Evolutionary conservation across 1,140 invertebrate genomes (phyloP).

Genomic region (Cydia pomonella): DNA sequence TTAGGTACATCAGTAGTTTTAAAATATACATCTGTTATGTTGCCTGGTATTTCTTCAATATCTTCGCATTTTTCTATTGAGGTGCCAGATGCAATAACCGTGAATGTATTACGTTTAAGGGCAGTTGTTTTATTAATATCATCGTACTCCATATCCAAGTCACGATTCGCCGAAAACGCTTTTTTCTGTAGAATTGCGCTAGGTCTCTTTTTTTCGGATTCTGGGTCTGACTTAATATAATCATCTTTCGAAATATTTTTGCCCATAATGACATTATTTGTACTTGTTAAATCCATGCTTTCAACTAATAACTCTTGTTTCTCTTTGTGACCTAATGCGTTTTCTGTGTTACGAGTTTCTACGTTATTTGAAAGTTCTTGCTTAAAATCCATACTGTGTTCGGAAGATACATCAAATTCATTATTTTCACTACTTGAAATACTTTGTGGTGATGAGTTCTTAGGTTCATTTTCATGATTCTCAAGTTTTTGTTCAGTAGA

Average conservation of each 20-base stretch:
- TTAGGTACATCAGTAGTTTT: neutral
- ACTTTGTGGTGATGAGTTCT: neutral
- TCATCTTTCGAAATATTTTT: neutral
- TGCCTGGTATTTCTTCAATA: neutral
- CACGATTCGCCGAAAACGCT: neutral
- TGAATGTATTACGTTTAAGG: constrained; percentile 10
- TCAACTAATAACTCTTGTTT: neutral
- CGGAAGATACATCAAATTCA: constrained; percentile 19
- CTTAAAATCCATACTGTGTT: neutral
- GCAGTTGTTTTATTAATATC: constrained; percentile 1
- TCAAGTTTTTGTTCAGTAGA: neutral
- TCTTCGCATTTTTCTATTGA: constrained; percentile 16
- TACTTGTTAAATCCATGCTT: neutral
- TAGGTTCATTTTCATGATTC: neutral
- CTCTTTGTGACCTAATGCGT: neutral
- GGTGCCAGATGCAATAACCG: neutral
- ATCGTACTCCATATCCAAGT: neutral
- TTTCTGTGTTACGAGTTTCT: neutral
- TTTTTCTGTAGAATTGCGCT: constrained; percentile 10
- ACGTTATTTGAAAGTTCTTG: neutral
- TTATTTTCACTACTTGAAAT: constrained; percentile 12
- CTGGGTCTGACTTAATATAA: neutral
- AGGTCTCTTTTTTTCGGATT: neutral
- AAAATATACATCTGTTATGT: neutral
- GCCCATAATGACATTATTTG: neutral